Evolutionary conservation across 2,113 vertebrate species (phyloP).

Genomic region (Neoarius graeffei): DNA sequence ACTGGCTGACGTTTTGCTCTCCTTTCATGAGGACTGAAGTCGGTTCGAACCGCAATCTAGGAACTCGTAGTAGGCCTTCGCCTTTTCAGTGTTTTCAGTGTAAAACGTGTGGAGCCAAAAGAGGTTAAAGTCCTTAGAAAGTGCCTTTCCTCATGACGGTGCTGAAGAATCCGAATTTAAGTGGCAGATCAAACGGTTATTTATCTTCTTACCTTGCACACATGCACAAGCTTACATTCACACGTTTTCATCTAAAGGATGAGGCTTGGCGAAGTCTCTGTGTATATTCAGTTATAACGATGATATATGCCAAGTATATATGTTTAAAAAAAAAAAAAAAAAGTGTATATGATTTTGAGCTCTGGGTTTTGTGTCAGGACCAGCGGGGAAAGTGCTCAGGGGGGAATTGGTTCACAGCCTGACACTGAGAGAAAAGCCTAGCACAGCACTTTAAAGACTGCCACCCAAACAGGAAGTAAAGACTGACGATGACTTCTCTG

Average conservation of each 20-base stretch:
- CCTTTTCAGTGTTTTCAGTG: slow-evolving; percentile 5
- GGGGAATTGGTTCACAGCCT: slow-evolving; percentile 51
- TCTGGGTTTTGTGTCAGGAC: slow-evolving; percentile 76
- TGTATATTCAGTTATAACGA: slow-evolving; percentile 61
- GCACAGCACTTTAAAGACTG: slow-evolving; percentile 78
- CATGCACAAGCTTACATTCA: slow-evolving; percentile 52
- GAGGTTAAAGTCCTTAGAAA: slow-evolving; percentile 82
- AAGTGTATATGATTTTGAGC: slow-evolving; percentile 56
- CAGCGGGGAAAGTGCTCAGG: slow-evolving; percentile 52
- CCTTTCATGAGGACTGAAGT: background rate
- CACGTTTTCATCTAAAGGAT: slow-evolving; percentile 12
- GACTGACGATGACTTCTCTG: slow-evolving; percentile 48
- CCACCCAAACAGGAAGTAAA: slow-evolving; percentile 64
- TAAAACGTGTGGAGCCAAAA: slow-evolving; percentile 10
- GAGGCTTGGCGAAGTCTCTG: slow-evolving; percentile 38
- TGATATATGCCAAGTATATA: slow-evolving; percentile 75
- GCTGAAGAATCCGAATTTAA: slow-evolving; percentile 78
- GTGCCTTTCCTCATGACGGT: slow-evolving; percentile 98
- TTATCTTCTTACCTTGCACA: slow-evolving; percentile 70
- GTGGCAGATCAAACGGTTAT: slow-evolving; percentile 67
- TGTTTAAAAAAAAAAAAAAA: too few species aligned
- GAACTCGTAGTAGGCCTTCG: background rate
- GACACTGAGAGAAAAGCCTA: slow-evolving; percentile 65
- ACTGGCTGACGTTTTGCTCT: background rate
- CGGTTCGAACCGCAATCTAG: background rate